Evolutionary conservation across 2,797 vertebrate genomes (phyloP), one percentile per base, ranked within the genome.

Genomic region (Eulemur mongoz): DNA sequence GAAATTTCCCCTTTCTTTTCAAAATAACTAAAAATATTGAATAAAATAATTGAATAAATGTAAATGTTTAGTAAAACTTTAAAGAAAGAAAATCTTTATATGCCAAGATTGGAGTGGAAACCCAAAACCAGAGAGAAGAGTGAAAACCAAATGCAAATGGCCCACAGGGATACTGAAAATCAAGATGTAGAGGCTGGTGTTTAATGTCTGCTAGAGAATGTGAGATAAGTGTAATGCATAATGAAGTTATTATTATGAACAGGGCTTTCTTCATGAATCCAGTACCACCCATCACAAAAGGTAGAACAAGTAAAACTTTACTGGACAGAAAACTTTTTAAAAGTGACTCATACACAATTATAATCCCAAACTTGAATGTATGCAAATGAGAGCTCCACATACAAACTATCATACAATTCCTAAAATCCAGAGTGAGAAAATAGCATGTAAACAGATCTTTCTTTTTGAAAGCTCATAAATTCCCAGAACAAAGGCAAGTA

Each of bases 291-390:
- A 67, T 35, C n/a, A 76, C 52, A 76, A 94, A 91, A 69, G 17
- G 17, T 54, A 69, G 25, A 50, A 83, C 13, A 57, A 93, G 50
- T 43, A 75, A 92, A 75, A 70, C 30, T 81, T 83, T 48, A 92
- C 40, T 40, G 45, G 48, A 80, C n/a, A 80, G 38, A 63, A 61
- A 80, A 69, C 45, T 72, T 84, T 84, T 80, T 59, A 54, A 72
- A 91, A 94, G 35, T 84, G 43, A 63, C 45, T 93, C 50, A 70
- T 75, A 79, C 89, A 35, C 67, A 83, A 93, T 73, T 95, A 65
- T 45, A 92, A 90, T 84, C 38, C 52, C 69, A 82, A 87, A 70
- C 25, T 57, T 45, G 9, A 93, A 57, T 40, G 30, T 73, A 52
- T 90, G 22, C 52, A 94, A 84, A 48, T 75, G 38, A 90, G 20